Percentiles rank a stretch among this genome's conserved stretches.
Conservation (phyloP, 35 echinoderm and acorn worm species). For the Strongylocentrotus purpuratus region DNA sequence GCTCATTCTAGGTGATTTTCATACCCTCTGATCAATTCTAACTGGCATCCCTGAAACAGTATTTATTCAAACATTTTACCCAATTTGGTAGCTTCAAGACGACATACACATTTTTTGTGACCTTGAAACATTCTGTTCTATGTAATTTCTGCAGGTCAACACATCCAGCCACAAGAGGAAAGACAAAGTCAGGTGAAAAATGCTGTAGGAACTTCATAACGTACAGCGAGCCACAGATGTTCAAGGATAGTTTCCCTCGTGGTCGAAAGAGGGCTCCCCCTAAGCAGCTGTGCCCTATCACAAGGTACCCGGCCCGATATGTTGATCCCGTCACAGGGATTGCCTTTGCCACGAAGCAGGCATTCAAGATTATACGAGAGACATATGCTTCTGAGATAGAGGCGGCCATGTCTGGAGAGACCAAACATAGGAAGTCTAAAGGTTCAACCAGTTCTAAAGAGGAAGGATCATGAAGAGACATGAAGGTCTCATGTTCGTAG, state of each 20-base stretch:
- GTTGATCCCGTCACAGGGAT: slow-evolving; percentile 94
- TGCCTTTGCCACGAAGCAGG: slow-evolving; percentile 90
- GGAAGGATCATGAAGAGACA: slow-evolving; percentile 1
- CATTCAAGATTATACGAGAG: slow-evolving; percentile 94
- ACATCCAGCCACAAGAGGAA: background rate
- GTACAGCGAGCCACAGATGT: slow-evolving; percentile 86
- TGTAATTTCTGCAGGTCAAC: background rate
- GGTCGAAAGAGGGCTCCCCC: slow-evolving; percentile 64
- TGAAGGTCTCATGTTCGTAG: background rate
- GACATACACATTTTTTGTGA: background rate
- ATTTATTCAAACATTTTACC: too few relatives aligned
- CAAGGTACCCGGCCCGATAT: slow-evolving; percentile 86
- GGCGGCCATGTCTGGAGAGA: slow-evolving; percentile 30
- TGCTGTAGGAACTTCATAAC: slow-evolving; percentile 96
- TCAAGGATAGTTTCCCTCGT: slow-evolving; percentile 68
- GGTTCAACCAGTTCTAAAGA: background rate
- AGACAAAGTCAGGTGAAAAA: background rate
- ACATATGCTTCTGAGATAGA: slow-evolving; percentile 85
- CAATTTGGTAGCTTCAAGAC: too few relatives aligned
- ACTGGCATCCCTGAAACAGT: too few relatives aligned
- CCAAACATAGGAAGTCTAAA: background rate
- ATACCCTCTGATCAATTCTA: too few relatives aligned
- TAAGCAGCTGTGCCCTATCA: slow-evolving; percentile 89
- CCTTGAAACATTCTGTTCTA: background rate
- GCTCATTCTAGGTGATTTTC: too few relatives aligned